A percentile compares a stretch with the other conserved stretches of the same genome.
phyloP scores from a whole-genome alignment of 2,888 invertebrate genomes.

The Platerodrilus igneus region DNA sequence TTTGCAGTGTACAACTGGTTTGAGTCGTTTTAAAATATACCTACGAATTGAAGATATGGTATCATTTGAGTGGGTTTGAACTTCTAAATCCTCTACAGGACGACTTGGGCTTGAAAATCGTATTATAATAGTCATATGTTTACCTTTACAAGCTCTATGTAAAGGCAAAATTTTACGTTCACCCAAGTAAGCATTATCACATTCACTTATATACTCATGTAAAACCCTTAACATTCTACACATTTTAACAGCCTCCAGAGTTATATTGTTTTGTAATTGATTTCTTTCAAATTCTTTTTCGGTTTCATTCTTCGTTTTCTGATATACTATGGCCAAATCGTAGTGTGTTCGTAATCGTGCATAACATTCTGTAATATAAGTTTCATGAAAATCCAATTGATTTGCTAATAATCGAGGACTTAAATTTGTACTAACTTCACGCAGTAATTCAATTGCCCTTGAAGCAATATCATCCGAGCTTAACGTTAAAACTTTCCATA shows the following conservation, averaged over 20 bases:
- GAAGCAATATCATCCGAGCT: constrained; percentile 90
- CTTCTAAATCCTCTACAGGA: constrained; percentile 85
- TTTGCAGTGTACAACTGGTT: constrained; percentile 70
- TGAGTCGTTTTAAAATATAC: constrained; percentile 65
- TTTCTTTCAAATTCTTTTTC: constrained; percentile 49
- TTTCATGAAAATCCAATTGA: constrained; percentile 81
- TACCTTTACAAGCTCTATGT: constrained; percentile 83
- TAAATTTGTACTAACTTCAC: constrained; percentile 90
- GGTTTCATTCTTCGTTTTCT: constrained; percentile 50
- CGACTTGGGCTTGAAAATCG: constrained; percentile 77
- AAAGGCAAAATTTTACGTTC: constrained; percentile 87
- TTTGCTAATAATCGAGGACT: constrained; percentile 79
- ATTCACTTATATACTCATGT: constrained; percentile 92
- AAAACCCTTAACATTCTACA: constrained; percentile 90
- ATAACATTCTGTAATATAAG: constrained; percentile 87
- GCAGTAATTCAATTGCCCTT: constrained; percentile 85
- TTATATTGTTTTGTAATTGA: constrained; percentile 50
- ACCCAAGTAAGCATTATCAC: constrained; percentile 82
- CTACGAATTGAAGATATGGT: constrained; percentile 82
- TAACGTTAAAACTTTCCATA: constrained; percentile 81
- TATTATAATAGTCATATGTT: constrained; percentile 81
- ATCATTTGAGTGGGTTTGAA: constrained; percentile 91
- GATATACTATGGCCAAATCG: constrained; percentile 69
- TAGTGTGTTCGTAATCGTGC: constrained; percentile 82
- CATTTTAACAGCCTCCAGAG: constrained; percentile 76